Evolutionary conservation across 2,888 invertebrate species (phyloP).

Genomic region (Lacanobia wlatinum): DNA sequence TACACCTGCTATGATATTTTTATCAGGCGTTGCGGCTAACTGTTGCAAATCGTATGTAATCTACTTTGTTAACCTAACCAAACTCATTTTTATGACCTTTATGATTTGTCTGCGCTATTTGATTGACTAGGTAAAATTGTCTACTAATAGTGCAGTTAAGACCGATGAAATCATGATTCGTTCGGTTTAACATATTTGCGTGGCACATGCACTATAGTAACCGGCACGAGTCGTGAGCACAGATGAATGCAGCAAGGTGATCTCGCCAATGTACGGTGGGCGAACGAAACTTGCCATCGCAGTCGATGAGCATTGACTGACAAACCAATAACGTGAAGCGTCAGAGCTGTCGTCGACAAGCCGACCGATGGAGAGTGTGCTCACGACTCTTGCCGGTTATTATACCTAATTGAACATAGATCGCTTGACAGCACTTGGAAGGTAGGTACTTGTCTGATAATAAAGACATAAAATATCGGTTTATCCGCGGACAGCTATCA

Average conservation of each 20-base stretch:
- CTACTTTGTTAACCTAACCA: not conserved
- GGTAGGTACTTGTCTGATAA: not conserved
- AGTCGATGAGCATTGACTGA: too few species aligned
- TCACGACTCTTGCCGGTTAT: too few species aligned
- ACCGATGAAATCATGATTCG: not conserved
- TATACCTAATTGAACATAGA: too few species aligned
- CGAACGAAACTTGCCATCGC: too few species aligned
- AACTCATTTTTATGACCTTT: too few species aligned
- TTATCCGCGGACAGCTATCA: constrained; percentile 17
- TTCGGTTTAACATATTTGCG: not conserved
- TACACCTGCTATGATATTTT: not conserved
- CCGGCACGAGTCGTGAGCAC: too few species aligned
- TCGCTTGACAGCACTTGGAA: not conserved
- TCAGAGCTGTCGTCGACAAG: too few species aligned
- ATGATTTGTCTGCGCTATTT: not conserved
- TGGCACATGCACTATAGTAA: too few species aligned
- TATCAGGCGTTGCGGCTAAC: not conserved
- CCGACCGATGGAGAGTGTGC: too few species aligned
- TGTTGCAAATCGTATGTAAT: not conserved
- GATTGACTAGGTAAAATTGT: not conserved
- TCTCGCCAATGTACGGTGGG: too few species aligned
- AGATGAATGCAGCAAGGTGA: too few species aligned
- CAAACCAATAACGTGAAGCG: too few species aligned
- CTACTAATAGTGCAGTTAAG: not conserved
- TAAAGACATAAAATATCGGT: not conserved